phyloP scores from a whole-genome alignment of 2,797 vertebrate species.

The Alectoris magna region DNA sequence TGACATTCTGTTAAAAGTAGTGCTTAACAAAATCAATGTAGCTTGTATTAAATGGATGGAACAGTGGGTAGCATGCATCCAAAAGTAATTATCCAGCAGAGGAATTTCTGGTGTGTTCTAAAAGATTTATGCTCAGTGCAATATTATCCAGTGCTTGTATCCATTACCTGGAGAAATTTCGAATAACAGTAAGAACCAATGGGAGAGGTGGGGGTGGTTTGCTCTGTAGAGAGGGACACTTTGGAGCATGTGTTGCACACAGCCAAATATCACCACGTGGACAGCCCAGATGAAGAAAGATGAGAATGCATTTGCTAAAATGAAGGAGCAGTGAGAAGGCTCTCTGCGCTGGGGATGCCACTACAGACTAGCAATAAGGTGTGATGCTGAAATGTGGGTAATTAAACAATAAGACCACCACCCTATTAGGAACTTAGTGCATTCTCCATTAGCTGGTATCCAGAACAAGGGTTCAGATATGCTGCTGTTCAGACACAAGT shows the following conservation, averaged over 20 bases:
- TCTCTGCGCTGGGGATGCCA: accelerated
- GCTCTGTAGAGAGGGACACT: background rate
- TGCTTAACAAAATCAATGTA: background rate
- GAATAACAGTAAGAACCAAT: background rate
- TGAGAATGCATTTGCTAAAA: background rate
- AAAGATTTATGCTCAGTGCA: background rate
- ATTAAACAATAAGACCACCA: background rate
- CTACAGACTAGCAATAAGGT: background rate
- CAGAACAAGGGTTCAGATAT: background rate
- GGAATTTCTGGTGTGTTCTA: slow-evolving; percentile 7
- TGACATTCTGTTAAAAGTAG: slow-evolving; percentile 48
- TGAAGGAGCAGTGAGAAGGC: background rate
- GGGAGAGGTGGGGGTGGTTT: background rate
- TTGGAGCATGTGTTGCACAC: background rate
- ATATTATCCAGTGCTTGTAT: background rate
- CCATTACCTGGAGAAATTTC: background rate
- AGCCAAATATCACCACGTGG: background rate
- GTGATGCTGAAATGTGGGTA: background rate
- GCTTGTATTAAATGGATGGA: slow-evolving; percentile 2
- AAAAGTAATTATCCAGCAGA: slow-evolving; percentile 42
- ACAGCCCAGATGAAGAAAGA: background rate
- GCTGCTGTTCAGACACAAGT: background rate
- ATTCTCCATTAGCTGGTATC: background rate
- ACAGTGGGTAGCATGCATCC: slow-evolving; percentile 13
- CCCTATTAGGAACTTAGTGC: background rate